Evolutionary conservation across 2,113 vertebrate species (phyloP).

Genomic region (Eulacestoma nigropectus): DNA sequence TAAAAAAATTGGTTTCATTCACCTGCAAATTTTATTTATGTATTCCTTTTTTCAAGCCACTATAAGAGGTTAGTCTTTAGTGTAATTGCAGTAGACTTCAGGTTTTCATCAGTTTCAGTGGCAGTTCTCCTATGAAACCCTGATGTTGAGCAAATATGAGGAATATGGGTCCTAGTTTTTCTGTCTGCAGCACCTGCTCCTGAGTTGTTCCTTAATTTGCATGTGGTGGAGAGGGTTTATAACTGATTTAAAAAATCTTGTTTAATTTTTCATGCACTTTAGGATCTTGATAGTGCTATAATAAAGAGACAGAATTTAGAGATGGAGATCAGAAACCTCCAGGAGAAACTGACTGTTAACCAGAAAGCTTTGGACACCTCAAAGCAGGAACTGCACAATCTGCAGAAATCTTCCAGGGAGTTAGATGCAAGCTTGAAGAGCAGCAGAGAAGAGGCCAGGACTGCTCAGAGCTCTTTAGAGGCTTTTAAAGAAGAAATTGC

Average conservation of each 20-base stretch:
- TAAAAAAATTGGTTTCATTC: not conserved
- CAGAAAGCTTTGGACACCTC: slow-evolving; percentile 72
- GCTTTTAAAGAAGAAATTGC: slow-evolving; percentile 75
- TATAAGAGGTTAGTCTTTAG: not conserved
- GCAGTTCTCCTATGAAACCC: not conserved
- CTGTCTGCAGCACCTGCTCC: not conserved
- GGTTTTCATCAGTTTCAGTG: not conserved
- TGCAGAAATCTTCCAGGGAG: slow-evolving; percentile 73
- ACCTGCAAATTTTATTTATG: not conserved
- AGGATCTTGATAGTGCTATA: slow-evolving; percentile 77
- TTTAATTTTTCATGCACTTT: not conserved
- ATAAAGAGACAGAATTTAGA: slow-evolving; percentile 71
- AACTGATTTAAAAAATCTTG: not conserved
- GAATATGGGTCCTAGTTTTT: not conserved
- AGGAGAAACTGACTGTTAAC: slow-evolving; percentile 71
- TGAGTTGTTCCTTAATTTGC: not conserved
- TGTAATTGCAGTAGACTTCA: not conserved
- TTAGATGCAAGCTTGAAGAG: slow-evolving; percentile 67
- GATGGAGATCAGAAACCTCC: slow-evolving; percentile 70
- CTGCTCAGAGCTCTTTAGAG: slow-evolving; percentile 43
- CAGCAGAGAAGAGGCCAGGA: slow-evolving; percentile 64
- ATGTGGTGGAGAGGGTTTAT: not conserved
- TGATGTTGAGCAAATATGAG: not conserved
- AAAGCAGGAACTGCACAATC: slow-evolving; percentile 63
- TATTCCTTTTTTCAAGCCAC: not conserved